Base-by-base conservation (phyloP, 2,797 vertebrate species). In the Synaphobranchus kaupii region DNA sequence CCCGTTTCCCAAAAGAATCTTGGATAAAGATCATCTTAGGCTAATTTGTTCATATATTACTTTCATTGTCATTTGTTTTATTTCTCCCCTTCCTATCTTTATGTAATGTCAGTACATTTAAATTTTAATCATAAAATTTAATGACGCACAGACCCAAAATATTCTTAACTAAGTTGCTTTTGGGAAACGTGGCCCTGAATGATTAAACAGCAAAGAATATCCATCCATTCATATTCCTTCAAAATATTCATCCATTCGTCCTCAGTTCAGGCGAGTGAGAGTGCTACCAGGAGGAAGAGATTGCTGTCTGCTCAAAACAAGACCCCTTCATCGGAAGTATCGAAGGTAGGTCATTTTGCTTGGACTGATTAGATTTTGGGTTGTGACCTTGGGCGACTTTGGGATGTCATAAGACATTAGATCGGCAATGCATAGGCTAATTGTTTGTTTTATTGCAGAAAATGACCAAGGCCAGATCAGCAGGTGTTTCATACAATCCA, bases 391-490 rank as follows among this genome's bases (percentile, higher is more conserved):
- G 9, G 22, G 60, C n/a, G 12, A 63, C 22, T 63, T 25, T 8
- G n/a, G 25, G 6, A 25, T 6, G 60, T 66, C 60, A 8, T 25
- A n/a, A 56, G 54, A 56, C 12, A 34, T 34, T 68, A 8, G 9
- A 7, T 22, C 1, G 6, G 20, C 25, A 47, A 52, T 7, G 15
- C 12, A 44, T 60, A 9, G 50, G 5, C 0, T 78, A 1, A 34
- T 28, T 60, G 22, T 17, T 39, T 71, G 44, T 71, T 71, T 83
- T 31, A 60, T 80, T 66, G 3, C 87, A 88, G 80, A 28, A 86
- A 71, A 25, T 44, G 58, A 44, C 80, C 3, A 88, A 88, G 58
- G 78, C 89, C 2, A 84, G 85, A 54, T 89, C 89, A 8, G 81
- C 44, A 58, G 54, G 28, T 28, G 22, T 60, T 28, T 31, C 82